phyloP scores from a whole-genome alignment of 2,797 vertebrate species.

The Paratrypauchen microcephalus region DNA sequence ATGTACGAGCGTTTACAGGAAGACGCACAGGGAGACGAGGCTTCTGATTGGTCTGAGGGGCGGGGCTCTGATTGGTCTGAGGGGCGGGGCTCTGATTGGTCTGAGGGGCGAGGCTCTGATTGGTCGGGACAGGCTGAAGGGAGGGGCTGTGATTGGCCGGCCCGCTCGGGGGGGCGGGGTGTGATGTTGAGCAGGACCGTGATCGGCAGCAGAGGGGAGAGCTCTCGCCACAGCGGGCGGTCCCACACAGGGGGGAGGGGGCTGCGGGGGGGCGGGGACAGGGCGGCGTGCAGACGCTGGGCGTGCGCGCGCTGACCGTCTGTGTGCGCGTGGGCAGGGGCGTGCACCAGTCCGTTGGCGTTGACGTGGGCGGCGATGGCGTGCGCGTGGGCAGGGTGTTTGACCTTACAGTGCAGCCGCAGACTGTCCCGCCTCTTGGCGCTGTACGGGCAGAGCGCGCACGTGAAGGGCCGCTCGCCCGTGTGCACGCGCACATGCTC shows the following conservation, averaged over 20 bases:
- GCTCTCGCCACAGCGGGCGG: conserved; percentile 59
- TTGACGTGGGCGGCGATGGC: conserved; percentile 78
- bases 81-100: conserved; percentile 64
- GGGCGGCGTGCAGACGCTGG: conserved; percentile 34
- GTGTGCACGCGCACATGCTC: conserved; percentile 99
- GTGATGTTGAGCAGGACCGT: conserved; percentile 81
- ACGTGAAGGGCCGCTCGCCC: conserved; percentile 97
- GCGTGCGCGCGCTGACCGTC: conserved; percentile 56
- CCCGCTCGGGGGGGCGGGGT: conserved; percentile 37
- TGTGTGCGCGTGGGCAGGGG: conserved; percentile 70
- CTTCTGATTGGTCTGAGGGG: conserved; percentile 17
- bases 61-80: conserved; percentile 76
- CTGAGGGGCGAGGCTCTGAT: conserved; percentile 8
- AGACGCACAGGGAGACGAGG: conserved; percentile 73
- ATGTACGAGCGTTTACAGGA: conserved; percentile 94
- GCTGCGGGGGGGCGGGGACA: conserved; percentile 35
- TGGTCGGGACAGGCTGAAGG: conserved; percentile 23
- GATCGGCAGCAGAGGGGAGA: conserved; percentile 83
- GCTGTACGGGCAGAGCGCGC: conserved; percentile 98
- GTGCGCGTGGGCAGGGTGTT: conserved; percentile 81
- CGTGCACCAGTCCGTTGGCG: conserved; percentile 29
- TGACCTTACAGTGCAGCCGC: conserved; percentile 98
- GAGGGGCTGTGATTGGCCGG: not conserved
- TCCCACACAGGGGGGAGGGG: conserved; percentile 49
- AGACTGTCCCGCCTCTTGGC: conserved; percentile 99